These are phyloP conservation scores for Agriotes lineatus DNA, from an alignment of 2,888 invertebrate species.

Conservation along the genomic window DNA sequence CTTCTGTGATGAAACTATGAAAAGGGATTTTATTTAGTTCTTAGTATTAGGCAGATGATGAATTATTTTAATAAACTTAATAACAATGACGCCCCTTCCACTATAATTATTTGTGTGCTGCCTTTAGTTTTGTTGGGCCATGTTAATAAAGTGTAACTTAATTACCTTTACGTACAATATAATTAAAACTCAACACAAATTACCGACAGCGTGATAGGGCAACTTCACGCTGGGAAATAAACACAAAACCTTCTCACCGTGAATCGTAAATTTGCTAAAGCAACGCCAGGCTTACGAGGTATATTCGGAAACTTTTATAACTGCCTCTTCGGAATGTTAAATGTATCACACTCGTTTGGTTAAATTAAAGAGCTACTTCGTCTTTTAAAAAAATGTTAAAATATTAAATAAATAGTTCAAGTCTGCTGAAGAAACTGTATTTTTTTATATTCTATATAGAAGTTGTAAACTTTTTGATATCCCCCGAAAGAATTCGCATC, in stretches of 20 bases:
- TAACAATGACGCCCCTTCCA: slow-evolving; percentile 31
- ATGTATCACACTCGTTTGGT: too few species aligned
- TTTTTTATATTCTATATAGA: too few species aligned
- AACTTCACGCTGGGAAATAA: slow-evolving; percentile 28
- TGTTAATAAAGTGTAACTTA: slow-evolving; percentile 39
- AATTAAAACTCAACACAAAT: slow-evolving; percentile 42
- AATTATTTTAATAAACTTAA: slow-evolving; percentile 40
- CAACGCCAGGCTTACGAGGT: too few species aligned
- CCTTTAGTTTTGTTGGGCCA: slow-evolving; percentile 36
- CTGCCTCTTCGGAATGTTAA: too few species aligned
- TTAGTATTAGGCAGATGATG: slow-evolving; percentile 26
- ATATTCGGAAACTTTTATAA: too few species aligned
- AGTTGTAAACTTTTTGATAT: too few species aligned
- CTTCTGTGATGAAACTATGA: neutral
- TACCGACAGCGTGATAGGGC: slow-evolving; percentile 40
- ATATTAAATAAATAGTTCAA: too few species aligned
- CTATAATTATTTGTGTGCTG: slow-evolving; percentile 33
- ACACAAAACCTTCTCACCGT: slow-evolving; percentile 24
- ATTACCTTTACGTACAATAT: slow-evolving; percentile 34
- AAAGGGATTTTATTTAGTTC: slow-evolving; percentile 5
- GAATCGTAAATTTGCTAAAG: slow-evolving; percentile 29
- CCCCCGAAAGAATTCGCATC: neutral
- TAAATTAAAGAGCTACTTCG: too few species aligned
- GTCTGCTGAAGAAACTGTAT: too few species aligned
- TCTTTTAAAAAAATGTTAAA: too few species aligned